phyloP scores from a whole-genome alignment of 2,797 vertebrate species.

The Phrynocephalus guinanensis region DNA sequence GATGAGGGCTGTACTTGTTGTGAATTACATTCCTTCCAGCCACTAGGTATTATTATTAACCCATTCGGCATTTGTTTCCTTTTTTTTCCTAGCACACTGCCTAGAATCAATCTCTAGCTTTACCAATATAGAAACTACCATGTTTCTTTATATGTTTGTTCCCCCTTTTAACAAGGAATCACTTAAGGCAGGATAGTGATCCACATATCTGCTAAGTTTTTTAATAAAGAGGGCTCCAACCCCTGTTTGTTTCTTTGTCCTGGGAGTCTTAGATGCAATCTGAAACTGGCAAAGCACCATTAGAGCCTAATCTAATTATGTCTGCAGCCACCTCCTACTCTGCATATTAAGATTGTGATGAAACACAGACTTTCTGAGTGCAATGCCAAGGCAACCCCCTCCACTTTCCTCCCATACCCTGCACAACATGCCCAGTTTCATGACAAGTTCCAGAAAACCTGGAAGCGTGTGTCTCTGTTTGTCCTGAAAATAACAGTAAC shows the following conservation, averaged over 20 bases:
- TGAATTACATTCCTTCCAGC: neutral
- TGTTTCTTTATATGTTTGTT: neutral
- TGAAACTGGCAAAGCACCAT: neutral
- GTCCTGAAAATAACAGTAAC: neutral
- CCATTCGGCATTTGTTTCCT: neutral
- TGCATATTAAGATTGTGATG: neutral
- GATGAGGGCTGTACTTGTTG: neutral
- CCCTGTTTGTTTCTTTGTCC: neutral
- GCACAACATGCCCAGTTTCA: neutral
- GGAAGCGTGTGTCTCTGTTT: neutral
- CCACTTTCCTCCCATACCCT: neutral
- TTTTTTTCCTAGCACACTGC: neutral
- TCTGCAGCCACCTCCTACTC: neutral
- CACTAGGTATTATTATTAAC: neutral
- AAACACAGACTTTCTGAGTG: slow-evolving; percentile 4
- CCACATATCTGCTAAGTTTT: neutral
- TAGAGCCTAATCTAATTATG: slow-evolving; percentile 5
- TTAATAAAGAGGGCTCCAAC: neutral
- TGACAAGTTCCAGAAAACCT: neutral
- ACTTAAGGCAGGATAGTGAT: neutral
- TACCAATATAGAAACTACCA: neutral
- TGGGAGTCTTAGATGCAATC: neutral
- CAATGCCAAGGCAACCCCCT: neutral
- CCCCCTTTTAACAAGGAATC: neutral
- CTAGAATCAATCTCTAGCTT: neutral